Percentiles rank a stretch among this genome's conserved stretches.
These are phyloP conservation scores for Elephantulus edwardii DNA, from an alignment of 2,113 vertebrate genomes.

Conservation along the genomic window DNA sequence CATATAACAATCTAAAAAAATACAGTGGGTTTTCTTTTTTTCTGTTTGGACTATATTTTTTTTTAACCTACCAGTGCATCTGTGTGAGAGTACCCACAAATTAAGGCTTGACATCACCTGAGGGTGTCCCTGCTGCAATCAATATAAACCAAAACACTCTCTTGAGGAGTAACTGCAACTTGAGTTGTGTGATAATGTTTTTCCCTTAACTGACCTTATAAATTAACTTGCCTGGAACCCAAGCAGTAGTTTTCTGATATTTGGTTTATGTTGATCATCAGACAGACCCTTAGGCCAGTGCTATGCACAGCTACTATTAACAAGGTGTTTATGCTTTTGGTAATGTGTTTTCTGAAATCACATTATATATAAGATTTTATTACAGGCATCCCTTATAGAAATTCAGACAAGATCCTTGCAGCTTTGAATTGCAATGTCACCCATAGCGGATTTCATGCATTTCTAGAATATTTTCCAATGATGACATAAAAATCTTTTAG, in stretches of 20 bases:
- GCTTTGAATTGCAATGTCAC: slow-evolving; percentile 17
- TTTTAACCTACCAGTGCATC: slow-evolving; percentile 13
- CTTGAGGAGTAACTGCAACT: slow-evolving; percentile 47
- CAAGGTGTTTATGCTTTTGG: slow-evolving; percentile 57
- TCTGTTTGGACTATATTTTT: neutral
- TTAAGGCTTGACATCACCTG: slow-evolving; percentile 49
- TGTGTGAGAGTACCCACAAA: slow-evolving; percentile 32
- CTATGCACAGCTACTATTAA: slow-evolving; percentile 50
- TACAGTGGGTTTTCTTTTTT: neutral
- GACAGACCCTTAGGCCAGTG: slow-evolving; percentile 45
- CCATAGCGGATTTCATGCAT: slow-evolving; percentile 25
- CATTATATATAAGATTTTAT: slow-evolving; percentile 52
- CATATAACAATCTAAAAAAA: neutral
- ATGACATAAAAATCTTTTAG: neutral
- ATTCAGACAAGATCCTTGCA: slow-evolving; percentile 40
- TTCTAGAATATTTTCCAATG: slow-evolving; percentile 18
- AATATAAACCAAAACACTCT: slow-evolving; percentile 55
- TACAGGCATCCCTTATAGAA: slow-evolving; percentile 52
- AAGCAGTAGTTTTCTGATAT: slow-evolving; percentile 55
- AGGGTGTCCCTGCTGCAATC: slow-evolving; percentile 43
- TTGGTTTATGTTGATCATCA: slow-evolving; percentile 59
- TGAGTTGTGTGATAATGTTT: slow-evolving; percentile 58
- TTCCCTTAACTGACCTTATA: slow-evolving; percentile 66
- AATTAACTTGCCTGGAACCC: slow-evolving; percentile 63
- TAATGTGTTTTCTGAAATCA: slow-evolving; percentile 61